Base-by-base conservation (phyloP, 2,888 invertebrate species). In the Halictus ligatus region DNA sequence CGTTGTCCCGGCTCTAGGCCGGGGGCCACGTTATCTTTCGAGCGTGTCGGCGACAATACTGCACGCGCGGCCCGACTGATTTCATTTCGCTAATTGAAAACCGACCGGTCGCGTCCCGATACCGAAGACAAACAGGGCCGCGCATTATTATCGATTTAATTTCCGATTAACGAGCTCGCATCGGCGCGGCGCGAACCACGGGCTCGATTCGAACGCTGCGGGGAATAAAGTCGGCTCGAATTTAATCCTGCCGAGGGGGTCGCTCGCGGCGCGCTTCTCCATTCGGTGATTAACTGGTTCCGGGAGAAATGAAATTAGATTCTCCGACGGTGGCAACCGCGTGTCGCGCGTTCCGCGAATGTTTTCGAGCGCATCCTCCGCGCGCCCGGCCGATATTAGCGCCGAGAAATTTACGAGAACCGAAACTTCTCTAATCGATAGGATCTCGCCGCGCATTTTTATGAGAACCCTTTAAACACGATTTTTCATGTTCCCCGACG, bases 51-150 rank as follows among this genome's bases (percentile, higher is more conserved):
- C 25, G 54, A 74, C 77, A 60, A 50, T 71, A 69, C 58, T 35
- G 50, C 40, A 43, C 58, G 25, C 25, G 29, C 54, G n/a, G 54
- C 64, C 60, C 71, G 43, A 67, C 74, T 77, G 74, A 80, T 82
- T 87, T 86, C 78, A 82, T 87, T 80, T 75, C 82, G 74, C 67
- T 86, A 87, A 86, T 86, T 87, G 87, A 77, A 82, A 81, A 64
- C 71, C 64, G 73, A 79, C 84, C 48, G 84, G 83, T 84, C 29
- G 29, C 60, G 60, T 10, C 1, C 35, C 40, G 72, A 25, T 48
- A 46, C 46, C 50, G 29, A 35, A 71, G 75, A 67, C 84, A 71
- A 75, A 71, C 75, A 54, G 18, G 71, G 54, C 18, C 29, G 50
- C 2, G 54, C 75, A 72, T 83, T 84, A 85, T 83, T 71, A 69